Conservation (phyloP, 2,888 invertebrate species). For the Troglohyphantes excavatus region DNA sequence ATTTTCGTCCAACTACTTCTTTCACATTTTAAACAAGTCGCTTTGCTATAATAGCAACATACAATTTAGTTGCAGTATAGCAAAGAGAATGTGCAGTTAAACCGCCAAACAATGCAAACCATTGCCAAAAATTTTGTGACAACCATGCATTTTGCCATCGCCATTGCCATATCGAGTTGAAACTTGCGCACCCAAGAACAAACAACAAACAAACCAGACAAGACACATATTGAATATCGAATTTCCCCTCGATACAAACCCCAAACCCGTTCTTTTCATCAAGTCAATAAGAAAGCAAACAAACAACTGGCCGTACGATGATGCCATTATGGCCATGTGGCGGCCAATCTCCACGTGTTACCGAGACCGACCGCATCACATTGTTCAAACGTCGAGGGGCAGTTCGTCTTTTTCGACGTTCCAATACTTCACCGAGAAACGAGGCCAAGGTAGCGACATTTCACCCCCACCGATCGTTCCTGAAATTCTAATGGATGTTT, state of each 20-base stretch:
- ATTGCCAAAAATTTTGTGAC: too few species aligned
- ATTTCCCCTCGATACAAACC: not conserved
- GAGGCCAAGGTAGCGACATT: constrained; percentile 76
- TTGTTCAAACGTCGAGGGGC: not conserved
- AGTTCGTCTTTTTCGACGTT: constrained; percentile 51
- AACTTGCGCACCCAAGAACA: not conserved
- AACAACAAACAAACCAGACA: not conserved
- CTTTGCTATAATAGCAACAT: too few species aligned
- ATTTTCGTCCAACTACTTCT: too few species aligned
- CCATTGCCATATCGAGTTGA: too few species aligned
- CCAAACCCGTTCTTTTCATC: constrained; percentile 1
- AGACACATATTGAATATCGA: not conserved
- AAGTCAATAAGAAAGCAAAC: not conserved
- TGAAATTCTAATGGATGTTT: constrained; percentile 67
- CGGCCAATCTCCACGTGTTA: not conserved
- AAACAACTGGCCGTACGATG: not conserved
- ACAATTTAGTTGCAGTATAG: too few species aligned
- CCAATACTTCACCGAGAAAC: constrained; percentile 49
- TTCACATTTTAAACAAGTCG: too few species aligned
- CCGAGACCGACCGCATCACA: not conserved
- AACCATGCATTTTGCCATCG: too few species aligned
- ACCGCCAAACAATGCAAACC: too few species aligned
- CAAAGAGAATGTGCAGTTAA: too few species aligned
- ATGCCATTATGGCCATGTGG: not conserved
- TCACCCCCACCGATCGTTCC: constrained; percentile 47